Evolutionary conservation across 2,888 invertebrate species (phyloP), one percentile per base, ranked within the genome.

Genomic region (Apodemia duryi): DNA sequence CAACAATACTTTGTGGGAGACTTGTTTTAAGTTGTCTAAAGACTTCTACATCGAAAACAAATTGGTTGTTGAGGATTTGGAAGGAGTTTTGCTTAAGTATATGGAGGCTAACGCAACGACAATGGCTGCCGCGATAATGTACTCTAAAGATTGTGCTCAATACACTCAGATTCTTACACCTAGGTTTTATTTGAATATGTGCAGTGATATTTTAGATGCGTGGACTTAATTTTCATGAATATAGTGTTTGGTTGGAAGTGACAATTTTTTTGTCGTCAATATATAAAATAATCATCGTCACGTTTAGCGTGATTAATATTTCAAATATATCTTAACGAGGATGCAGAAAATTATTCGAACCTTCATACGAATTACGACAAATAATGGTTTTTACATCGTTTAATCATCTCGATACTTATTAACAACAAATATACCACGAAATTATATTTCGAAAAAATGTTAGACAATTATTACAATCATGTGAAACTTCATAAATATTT

Each of bases 41-140:
- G 80, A 89, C 71, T 91, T 84, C 72, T 91, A 82, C 70, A 69
- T 91, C 51, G 82, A 86, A 9, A 89, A 91, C 69, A 73, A 84
- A 69, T 74, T 91, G 68, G 79, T 78, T 21, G 85, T 94, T 67
- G 80, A 85, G 10, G 90, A 88, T 64, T 80, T 94, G 68, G 94
- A 94, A 77, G 81, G 80, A 4, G 86, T 94, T 4, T 82, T 94
- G 65, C 78, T 91, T 21, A 93, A 94, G 68, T 92, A 93, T 66
- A 92, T 94, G 86, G 87, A 92, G 67, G 84, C 87, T 0, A 81
- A 91, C 65, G 85, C 88, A 1, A 80, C 83, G 1, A 84, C 89
- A 0, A 88, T 91, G 89, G 90, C 90, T 1, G 85, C 86, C 0
- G 91, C 92, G 2, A 82, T 92, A 5, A 85, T 92, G 88, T 91